Evolutionary conservation across 2,888 invertebrate genomes (phyloP).

Genomic region (Morpho deidamia): DNA sequence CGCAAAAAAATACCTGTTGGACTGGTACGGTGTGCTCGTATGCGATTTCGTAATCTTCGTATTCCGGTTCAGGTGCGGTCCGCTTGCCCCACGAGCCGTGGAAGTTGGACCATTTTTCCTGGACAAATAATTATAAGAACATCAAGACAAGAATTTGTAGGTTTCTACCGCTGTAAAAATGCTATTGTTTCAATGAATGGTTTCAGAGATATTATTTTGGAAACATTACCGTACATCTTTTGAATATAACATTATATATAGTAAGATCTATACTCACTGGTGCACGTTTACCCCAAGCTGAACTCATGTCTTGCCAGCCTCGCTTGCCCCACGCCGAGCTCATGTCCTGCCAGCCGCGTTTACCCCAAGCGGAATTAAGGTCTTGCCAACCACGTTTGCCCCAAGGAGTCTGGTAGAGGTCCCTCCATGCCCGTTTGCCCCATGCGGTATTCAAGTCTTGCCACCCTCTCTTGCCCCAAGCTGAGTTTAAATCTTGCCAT

Average conservation of each 20-base stretch:
- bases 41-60: conserved; percentile 57
- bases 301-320: conserved; percentile 66
- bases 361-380: conserved; percentile 71
- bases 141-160: too few species aligned
- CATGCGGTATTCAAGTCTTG: conserved; percentile 71
- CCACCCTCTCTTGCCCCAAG: conserved; percentile 81
- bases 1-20: conserved; percentile 42
- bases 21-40: conserved; percentile 51
- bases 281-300: conserved; percentile 70
- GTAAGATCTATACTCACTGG: conserved; percentile 44
- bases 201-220: too few species aligned
- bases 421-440: conserved; percentile 81
- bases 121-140: conserved; percentile 23
- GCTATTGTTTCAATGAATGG: too few species aligned
- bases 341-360: conserved; percentile 74
- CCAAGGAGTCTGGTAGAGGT: conserved; percentile 66
- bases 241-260: conserved; percentile 39
- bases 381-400: conserved; percentile 80
- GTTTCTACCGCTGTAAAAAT: too few species aligned
- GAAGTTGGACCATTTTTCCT: conserved; percentile 83
- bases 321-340: conserved; percentile 70
- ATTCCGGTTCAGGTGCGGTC: conserved; percentile 50
- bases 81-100: conserved; percentile 86
- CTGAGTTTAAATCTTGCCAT: conserved; percentile 73
- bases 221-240: too few species aligned